Base-by-base conservation (phyloP, 2,888 invertebrate species). In the Hybos culiciformis region DNA sequence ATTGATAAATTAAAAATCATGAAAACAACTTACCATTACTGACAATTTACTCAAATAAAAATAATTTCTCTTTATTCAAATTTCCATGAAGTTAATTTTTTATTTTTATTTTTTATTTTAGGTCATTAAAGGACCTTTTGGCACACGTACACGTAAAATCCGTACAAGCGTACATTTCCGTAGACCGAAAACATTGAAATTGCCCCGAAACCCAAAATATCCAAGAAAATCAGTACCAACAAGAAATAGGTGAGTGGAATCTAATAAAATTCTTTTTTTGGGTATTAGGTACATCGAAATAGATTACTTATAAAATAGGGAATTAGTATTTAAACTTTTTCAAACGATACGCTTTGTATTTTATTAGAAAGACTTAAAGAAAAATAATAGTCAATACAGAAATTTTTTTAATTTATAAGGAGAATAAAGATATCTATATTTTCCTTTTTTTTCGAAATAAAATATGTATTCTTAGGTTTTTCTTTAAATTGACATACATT, bases 141-240 rank as follows among this genome's bases (percentile, higher is more conserved):
- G 88, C 57, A 88, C 87, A 45, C 75, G 88, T 44, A 76, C 79
- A 11, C 78, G 91, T 51, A 91, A 96, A 70, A 81, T 97, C 56
- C 83, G 97, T 62, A 94, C 90, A 34, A 84, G 87, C 5, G 96
- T 96, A 52, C 91, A 91, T 61, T 99, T 99, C 79, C 84, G 83
- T 59, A 76, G 92, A 50, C 98, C 97, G 12, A 88, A 84, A 60
- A 97, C 97, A 36, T 80, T 94, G 69, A 80, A 81, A 59, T 80
- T 92, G 47, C 84, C 87, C 11, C 79, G 96, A 57, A 79, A 83
- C 49, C 97, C 97, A 1, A 94, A 91, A 69, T 98, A 93, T 66
- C 88, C 93, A 4, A 81, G 92, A 63, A 93, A 91, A 69, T 90
- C 92, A 46, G 85, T 93, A 42, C 93, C 96, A 8, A 83, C 79